Evolutionary conservation across 2,113 vertebrate species (phyloP).

Genomic region (Stigmatopora argus): DNA sequence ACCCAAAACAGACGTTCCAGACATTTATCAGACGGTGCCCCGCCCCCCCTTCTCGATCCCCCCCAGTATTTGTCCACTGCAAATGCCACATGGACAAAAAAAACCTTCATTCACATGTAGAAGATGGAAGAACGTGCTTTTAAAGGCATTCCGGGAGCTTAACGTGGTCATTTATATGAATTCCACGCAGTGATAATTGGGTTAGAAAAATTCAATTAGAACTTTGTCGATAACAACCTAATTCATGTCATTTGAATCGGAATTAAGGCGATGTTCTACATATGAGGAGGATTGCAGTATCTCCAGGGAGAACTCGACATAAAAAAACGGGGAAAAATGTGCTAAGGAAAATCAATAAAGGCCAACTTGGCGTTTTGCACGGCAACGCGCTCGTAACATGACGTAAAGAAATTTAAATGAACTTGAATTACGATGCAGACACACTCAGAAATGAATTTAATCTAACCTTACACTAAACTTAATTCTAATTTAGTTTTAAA

Average conservation of each 20-base stretch:
- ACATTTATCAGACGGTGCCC: constrained; percentile 19
- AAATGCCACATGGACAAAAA: constrained; percentile 42
- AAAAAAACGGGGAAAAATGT: not conserved
- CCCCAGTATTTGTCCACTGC: constrained; percentile 40
- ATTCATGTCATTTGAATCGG: not conserved
- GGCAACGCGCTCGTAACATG: too few relatives aligned
- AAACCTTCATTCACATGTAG: not conserved
- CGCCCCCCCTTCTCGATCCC: constrained; percentile 33
- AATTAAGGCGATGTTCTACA: not conserved
- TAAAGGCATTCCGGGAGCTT: not conserved
- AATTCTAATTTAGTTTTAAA: too few relatives aligned
- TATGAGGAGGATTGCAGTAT: not conserved
- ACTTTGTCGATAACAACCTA: not conserved
- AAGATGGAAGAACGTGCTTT: not conserved
- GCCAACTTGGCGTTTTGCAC: not conserved
- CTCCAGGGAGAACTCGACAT: not conserved
- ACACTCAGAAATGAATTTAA: too few relatives aligned
- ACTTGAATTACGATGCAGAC: too few relatives aligned
- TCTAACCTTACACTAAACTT: too few relatives aligned
- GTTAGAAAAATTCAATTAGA: not conserved
- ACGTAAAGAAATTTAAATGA: too few relatives aligned
- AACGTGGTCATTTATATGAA: not conserved
- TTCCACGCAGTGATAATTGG: not conserved
- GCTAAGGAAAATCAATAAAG: not conserved
- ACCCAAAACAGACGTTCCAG: constrained; percentile 52